Percentiles rank a stretch among this genome's conserved stretches.
These are phyloP conservation scores for Columba livia DNA, from an alignment of 2,113 vertebrate species.

Conservation along the genomic window DNA sequence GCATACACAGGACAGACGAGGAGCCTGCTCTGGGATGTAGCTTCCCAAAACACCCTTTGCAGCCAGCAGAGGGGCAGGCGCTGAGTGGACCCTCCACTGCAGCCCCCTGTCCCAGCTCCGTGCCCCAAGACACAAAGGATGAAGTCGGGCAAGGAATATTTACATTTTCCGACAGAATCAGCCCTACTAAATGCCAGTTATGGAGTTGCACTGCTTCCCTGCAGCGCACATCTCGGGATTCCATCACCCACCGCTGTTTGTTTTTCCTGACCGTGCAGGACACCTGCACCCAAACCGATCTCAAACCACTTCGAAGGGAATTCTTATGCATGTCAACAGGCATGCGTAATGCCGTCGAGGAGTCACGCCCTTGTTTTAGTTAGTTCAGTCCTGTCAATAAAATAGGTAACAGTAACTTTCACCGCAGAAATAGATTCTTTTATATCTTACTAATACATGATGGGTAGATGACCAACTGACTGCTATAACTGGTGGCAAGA, in stretches of 20 bases:
- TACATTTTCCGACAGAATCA: neutral
- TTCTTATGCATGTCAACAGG: neutral
- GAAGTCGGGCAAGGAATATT: neutral
- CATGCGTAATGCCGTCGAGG: neutral
- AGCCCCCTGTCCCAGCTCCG: neutral
- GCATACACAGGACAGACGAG: neutral
- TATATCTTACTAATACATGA: neutral
- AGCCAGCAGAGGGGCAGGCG: accelerated
- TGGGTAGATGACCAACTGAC: neutral
- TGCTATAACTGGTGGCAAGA: neutral
- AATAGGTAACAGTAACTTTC: neutral
- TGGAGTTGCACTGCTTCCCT: neutral
- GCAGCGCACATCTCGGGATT: accelerated
- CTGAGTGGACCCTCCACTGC: accelerated
- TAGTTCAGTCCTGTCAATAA: neutral
- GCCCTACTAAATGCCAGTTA: neutral
- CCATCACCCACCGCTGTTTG: neutral
- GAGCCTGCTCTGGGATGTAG: neutral
- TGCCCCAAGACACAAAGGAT: neutral
- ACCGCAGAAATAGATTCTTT: neutral
- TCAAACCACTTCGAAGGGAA: neutral
- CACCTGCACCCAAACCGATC: neutral
- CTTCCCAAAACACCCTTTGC: neutral
- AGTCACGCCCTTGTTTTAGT: neutral
- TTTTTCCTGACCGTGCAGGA: neutral